These are phyloP conservation scores for Macquaria ambigua DNA, from an alignment of 2,113 vertebrate species.

Conservation along the genomic window DNA sequence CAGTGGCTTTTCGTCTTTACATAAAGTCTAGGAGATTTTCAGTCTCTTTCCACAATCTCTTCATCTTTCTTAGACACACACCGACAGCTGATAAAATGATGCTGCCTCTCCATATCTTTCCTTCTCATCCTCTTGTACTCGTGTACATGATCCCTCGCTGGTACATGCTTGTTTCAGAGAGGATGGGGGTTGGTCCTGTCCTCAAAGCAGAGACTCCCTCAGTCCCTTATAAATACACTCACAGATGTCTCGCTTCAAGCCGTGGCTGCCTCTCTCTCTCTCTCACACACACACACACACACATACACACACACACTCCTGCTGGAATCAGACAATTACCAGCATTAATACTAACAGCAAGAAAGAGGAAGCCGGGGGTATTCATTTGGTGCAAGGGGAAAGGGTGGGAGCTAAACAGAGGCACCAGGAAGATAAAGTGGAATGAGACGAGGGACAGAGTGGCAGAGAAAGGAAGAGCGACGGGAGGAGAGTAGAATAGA, in stretches of 20 bases:
- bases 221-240: constrained; percentile 78
- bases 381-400: constrained; percentile 8
- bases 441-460: constrained; percentile 30
- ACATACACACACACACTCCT: neutral
- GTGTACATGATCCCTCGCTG: constrained; percentile 30
- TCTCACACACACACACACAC: neutral
- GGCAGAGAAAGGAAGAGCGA: constrained; percentile 32
- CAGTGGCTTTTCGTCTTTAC: neutral
- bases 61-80: neutral
- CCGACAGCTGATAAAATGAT: neutral
- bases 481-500: constrained; percentile 35
- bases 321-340: constrained; percentile 25
- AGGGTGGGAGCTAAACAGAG: neutral
- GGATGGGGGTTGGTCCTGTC: constrained; percentile 75
- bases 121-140: neutral
- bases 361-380: neutral
- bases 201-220: constrained; percentile 67
- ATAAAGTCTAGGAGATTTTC: neutral
- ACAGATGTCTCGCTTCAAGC: constrained; percentile 68
- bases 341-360: constrained; percentile 10
- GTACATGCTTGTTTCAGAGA: constrained; percentile 74
- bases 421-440: constrained; percentile 20
- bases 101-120: neutral
- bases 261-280: constrained; percentile 53
- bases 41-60: neutral